Evolutionary conservation across 1,140 invertebrate genomes (phyloP), one percentile per base, ranked within the genome.

Genomic region (Drosophila ironensis): DNA sequence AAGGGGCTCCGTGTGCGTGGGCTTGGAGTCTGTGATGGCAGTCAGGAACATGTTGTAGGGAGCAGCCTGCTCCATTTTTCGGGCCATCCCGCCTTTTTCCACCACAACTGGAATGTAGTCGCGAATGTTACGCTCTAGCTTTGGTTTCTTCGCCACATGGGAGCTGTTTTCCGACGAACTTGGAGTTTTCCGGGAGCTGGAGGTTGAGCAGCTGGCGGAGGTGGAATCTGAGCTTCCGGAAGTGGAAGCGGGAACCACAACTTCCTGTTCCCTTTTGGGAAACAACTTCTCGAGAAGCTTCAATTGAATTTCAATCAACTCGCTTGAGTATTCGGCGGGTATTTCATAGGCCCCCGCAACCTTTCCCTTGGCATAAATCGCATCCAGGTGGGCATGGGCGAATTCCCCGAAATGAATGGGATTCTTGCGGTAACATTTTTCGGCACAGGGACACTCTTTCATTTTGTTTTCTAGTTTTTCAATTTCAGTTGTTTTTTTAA

Each of bases 31-130:
- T 1, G 92, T 91, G 3, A 97, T 93, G 50, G 93, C 93, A 0
- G 96, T 96, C 7, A 96, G 93, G 89, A 97, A 97, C 68, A 97
- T 91, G 88, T 95, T 92, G 70, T 96, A 96, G 0, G 96, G 96
- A 9, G 93, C 93, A 8, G 93, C 93, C 3, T 91, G 89, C 45
- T 93, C 91, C 71, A 94, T 92, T 77, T 96, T 96, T 1, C 91
- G 82, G 1, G 91, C 90, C 91, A 96, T 94, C n/a, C 91, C 87
- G 37, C 93, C 93, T 27, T 87, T 87, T 4, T 91, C 91, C 3
- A 87, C 50, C 2, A 92, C 91, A 11, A 92, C 92, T 5, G 91
- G 89, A 2, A 93, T 88, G 42, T 90, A 92, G 9, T 91, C 90
- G 7, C 91, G 87, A 2, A 91, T 88, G 19, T 90, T 89, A 9